phyloP scores from a whole-genome alignment of 2,113 vertebrate species.

The Callopanchax toddi region DNA sequence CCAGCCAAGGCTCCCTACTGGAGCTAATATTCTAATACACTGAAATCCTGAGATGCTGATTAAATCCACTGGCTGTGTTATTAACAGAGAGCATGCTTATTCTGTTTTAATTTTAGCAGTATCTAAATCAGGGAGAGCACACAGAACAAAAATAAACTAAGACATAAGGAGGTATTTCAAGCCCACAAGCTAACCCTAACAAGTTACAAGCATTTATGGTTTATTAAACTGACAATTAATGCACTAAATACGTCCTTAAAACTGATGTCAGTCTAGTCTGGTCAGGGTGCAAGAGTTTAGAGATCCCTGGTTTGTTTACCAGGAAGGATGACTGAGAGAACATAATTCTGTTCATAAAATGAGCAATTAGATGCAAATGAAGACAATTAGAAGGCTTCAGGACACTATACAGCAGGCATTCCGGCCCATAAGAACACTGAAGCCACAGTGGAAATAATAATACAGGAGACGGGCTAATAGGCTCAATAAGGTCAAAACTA shows the following conservation, averaged over 20 bases:
- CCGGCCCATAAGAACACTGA: background rate
- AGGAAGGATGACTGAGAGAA: conserved; percentile 5
- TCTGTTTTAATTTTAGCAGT: background rate
- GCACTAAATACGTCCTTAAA: background rate
- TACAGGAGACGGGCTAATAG: conserved; percentile 8
- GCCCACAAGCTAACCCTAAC: background rate
- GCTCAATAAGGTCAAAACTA: conserved; percentile 50
- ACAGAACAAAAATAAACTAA: background rate
- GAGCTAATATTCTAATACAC: conserved; percentile 42
- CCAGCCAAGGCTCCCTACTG: conserved; percentile 45
- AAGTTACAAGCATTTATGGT: conserved; percentile 26
- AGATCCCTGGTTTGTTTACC: conserved; percentile 24
- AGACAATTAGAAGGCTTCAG: background rate
- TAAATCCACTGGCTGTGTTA: conserved; percentile 13
- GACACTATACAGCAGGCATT: conserved; percentile 12
- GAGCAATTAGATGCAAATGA: background rate
- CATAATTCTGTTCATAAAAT: background rate
- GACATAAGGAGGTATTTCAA: background rate
- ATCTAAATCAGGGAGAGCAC: background rate
- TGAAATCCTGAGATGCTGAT: conserved; percentile 30
- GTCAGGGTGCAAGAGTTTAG: conserved; percentile 12
- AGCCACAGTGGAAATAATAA: background rate
- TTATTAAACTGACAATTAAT: background rate
- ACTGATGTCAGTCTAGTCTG: background rate
- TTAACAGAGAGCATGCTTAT: background rate